Conservation (phyloP, 92 coral and sea anemone genomes). For the Phenganax marumi region DNA sequence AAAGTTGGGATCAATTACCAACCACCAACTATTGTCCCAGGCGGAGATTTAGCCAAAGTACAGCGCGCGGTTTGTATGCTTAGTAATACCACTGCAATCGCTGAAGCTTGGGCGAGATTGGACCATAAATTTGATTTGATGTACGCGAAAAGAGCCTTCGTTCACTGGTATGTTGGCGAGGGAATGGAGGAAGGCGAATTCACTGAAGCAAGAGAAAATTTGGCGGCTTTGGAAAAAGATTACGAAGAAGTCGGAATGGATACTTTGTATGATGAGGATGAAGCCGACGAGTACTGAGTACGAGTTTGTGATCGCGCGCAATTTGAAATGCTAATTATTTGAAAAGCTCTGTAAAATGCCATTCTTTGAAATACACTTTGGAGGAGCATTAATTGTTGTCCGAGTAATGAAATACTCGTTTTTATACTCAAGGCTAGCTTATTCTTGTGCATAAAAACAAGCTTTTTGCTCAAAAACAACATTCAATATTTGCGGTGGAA, state of each 20-base stretch:
- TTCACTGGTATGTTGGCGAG: slow-evolving; percentile 78
- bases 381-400: not conserved
- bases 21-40: slow-evolving; percentile 75
- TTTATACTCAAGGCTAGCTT: too few species aligned
- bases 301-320: not conserved
- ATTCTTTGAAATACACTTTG: not conserved
- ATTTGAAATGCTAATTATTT: not conserved
- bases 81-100: slow-evolving; percentile 74
- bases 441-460: too few species aligned
- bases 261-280: slow-evolving; percentile 43
- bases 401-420: too few species aligned
- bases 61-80: slow-evolving; percentile 76
- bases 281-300: slow-evolving; percentile 30
- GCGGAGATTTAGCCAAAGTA: slow-evolving; percentile 75
- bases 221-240: slow-evolving; percentile 58
- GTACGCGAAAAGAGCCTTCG: slow-evolving; percentile 73
- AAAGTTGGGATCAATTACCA: slow-evolving; percentile 78
- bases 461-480: too few species aligned
- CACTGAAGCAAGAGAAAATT: slow-evolving; percentile 62
- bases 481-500: too few species aligned
- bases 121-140: slow-evolving; percentile 73
- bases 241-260: slow-evolving; percentile 56
- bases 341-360: not conserved
- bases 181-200: slow-evolving; percentile 85
- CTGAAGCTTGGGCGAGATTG: slow-evolving; percentile 75